Percentiles rank a stretch among this genome's conserved stretches.
Evolutionary conservation across 2,113 vertebrate genomes (phyloP).

Genomic region (Herpailurus yagouaroundi): DNA sequence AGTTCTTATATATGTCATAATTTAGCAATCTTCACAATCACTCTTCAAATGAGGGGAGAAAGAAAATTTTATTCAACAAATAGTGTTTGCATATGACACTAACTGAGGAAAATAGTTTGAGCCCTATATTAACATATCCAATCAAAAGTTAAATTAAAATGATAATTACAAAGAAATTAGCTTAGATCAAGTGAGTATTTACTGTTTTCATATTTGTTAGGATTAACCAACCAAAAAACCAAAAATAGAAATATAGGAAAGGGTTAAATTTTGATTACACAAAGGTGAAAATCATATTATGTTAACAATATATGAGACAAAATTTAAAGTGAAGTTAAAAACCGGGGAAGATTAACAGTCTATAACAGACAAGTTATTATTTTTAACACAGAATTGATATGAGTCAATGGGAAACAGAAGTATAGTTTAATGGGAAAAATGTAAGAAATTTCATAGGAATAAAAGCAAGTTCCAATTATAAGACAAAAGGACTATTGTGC

Average conservation of each 20-base stretch:
- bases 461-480: neutral
- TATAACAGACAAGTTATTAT: neutral
- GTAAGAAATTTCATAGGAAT: neutral
- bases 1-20: neutral
- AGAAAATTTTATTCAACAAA: neutral
- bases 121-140: neutral
- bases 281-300: neutral
- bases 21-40: neutral
- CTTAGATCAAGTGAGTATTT: neutral
- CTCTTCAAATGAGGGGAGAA: neutral
- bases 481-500: neutral
- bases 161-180: neutral
- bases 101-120: neutral
- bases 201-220: neutral
- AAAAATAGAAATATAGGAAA: neutral
- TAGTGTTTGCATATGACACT: neutral
- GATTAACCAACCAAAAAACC: neutral
- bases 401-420: neutral
- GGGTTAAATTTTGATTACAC: neutral
- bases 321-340: neutral
- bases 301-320: neutral
- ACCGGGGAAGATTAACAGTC: neutral
- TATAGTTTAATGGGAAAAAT: neutral
- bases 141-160: neutral
- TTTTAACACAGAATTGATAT: neutral